phyloP scores from a whole-genome alignment of 92 coral and sea anemone genomes.

The Phenganax marumi region DNA sequence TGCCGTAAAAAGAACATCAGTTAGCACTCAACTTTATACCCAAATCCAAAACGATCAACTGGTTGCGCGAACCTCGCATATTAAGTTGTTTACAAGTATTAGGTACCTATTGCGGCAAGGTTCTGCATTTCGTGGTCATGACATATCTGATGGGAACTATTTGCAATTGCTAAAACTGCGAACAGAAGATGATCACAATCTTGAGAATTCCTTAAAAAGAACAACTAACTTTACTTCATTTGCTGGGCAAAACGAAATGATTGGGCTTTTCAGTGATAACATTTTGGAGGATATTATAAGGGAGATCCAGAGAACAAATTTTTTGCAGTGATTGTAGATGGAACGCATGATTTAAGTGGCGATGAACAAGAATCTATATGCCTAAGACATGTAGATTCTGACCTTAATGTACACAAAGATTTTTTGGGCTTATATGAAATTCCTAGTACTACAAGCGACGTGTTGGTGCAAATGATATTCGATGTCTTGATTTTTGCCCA shows the following conservation, averaged over 20 bases:
- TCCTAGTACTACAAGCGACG: too few relatives aligned
- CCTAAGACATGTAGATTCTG: not conserved
- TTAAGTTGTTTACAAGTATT: conserved; percentile 30
- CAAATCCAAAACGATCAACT: not conserved
- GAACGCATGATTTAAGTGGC: not conserved
- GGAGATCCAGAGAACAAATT: not conserved
- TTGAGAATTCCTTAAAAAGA: not conserved
- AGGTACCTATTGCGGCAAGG: conserved; percentile 21
- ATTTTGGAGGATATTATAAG: not conserved
- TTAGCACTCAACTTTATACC: conserved; percentile 1
- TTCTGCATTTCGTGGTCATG: conserved; percentile 24
- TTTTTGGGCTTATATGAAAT: too few relatives aligned
- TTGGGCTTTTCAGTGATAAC: not conserved
- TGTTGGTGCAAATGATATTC: too few relatives aligned
- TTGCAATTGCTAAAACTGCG: conserved; percentile 1
- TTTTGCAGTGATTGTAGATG: not conserved
- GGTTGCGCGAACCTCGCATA: conserved; percentile 14
- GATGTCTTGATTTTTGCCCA: too few relatives aligned
- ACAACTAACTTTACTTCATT: not conserved
- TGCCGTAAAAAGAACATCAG: not conserved
- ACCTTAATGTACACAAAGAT: too few relatives aligned
- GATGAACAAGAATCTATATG: not conserved
- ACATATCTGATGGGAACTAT: not conserved
- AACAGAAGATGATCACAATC: too few relatives aligned
- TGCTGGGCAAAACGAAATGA: conserved; percentile 1